phyloP scores from a whole-genome alignment of 1,140 invertebrate species.

The Drosophila prosaltans region DNA sequence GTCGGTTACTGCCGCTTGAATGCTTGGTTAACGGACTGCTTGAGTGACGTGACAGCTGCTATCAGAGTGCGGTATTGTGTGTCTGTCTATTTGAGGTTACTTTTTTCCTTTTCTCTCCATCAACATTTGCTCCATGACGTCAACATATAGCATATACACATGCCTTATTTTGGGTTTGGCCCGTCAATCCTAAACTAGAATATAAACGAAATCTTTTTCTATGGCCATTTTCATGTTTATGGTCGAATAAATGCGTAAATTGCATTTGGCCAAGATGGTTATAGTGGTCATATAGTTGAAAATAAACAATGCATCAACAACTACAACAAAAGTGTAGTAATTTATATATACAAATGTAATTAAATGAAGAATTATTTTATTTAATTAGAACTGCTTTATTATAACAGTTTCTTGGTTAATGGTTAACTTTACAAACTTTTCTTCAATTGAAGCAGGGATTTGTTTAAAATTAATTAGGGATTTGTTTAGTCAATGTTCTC shows the following conservation, averaged over 20 bases:
- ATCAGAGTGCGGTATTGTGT: constrained; percentile 53
- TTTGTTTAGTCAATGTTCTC: too few species aligned
- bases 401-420: too few species aligned
- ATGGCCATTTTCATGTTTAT: constrained; percentile 42
- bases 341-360: too few species aligned
- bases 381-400: too few species aligned
- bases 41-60: constrained; percentile 72
- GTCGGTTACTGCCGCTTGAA: constrained; percentile 43
- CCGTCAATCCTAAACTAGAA: constrained; percentile 15
- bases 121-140: constrained; percentile 21
- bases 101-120: background rate
- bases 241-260: constrained; percentile 63
- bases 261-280: constrained; percentile 31
- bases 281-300: constrained; percentile 16
- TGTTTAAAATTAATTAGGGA: too few species aligned
- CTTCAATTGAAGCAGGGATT: too few species aligned
- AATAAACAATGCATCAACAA: constrained; percentile 4
- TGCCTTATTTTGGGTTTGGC: constrained; percentile 3
- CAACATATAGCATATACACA: constrained; percentile 27
- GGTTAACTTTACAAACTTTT: too few species aligned
- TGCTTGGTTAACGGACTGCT: constrained; percentile 67
- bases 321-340: background rate
- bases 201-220: constrained; percentile 5
- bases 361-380: too few species aligned
- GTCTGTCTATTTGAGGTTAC: constrained; percentile 33